phyloP scores from a whole-genome alignment of 2,797 vertebrate species.

The Rhinatrema bivittatum region DNA sequence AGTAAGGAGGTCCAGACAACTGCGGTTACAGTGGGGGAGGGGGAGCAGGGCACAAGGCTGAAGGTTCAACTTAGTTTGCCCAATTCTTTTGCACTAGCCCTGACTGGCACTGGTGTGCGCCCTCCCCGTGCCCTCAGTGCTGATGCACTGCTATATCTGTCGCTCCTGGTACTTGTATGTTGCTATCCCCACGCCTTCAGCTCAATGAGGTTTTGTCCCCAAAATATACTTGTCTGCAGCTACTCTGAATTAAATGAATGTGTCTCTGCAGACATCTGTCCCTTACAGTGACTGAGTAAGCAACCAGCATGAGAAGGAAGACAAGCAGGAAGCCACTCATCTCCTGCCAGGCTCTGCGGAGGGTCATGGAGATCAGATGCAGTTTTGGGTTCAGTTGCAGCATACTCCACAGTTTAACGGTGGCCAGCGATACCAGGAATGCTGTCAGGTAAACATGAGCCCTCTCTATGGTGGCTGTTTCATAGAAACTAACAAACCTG shows the following conservation, averaged over 20 bases:
- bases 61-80: too few relatives aligned
- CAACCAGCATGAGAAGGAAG: constrained; percentile 25
- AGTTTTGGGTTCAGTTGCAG: constrained; percentile 18
- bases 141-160: too few relatives aligned
- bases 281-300: constrained; percentile 31
- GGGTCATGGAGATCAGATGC: constrained; percentile 15
- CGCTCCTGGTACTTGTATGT: too few relatives aligned
- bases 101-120: too few relatives aligned
- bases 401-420: constrained; percentile 30
- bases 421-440: constrained; percentile 30
- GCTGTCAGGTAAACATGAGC: constrained; percentile 16
- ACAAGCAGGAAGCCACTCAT: constrained; percentile 27
- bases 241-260: background rate
- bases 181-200: too few relatives aligned
- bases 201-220: too few relatives aligned
- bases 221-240: too few relatives aligned
- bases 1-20: too few relatives aligned
- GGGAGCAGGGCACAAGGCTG: too few relatives aligned
- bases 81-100: too few relatives aligned
- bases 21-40: too few relatives aligned
- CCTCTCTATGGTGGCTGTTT: constrained; percentile 5
- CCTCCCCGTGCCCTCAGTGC: too few relatives aligned
- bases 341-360: constrained; percentile 30
- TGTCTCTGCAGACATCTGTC: background rate
- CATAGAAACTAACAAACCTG: constrained; percentile 36